A percentile compares a stretch with the other conserved stretches of the same genome.
Conservation (phyloP, 1,140 invertebrate species). For the Leptinotarsa undecemlineata region DNA sequence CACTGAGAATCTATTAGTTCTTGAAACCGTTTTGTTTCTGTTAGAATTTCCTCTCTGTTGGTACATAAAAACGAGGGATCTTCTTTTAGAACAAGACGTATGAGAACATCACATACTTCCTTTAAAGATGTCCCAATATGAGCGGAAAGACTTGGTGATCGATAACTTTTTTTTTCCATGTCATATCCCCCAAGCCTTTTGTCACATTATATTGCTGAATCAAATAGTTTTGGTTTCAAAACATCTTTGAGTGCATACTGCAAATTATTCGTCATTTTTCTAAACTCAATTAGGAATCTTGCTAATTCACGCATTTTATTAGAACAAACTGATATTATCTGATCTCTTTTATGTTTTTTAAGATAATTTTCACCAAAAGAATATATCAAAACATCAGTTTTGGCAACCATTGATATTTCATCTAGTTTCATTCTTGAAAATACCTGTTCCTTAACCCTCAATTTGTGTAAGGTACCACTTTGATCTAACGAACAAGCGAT, state of each 20-base stretch:
- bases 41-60: slow-evolving; percentile 23
- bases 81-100: slow-evolving; percentile 29
- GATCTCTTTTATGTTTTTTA: slow-evolving; percentile 42
- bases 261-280: slow-evolving; percentile 20
- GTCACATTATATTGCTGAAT: slow-evolving; percentile 12
- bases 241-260: slow-evolving; percentile 26
- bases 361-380: slow-evolving; percentile 38
- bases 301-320: slow-evolving; percentile 21
- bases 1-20: too few relatives aligned
- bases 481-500: slow-evolving; percentile 27
- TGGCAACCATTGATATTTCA: slow-evolving; percentile 34
- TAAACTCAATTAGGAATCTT: slow-evolving; percentile 32
- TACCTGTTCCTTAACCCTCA: slow-evolving; percentile 38
- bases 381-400: slow-evolving; percentile 38
- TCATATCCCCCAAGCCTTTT: slow-evolving; percentile 34
- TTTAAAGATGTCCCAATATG: slow-evolving; percentile 39
- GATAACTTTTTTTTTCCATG: slow-evolving; percentile 25
- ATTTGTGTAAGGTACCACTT: slow-evolving; percentile 28
- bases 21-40: too few relatives aligned
- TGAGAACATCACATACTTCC: slow-evolving; percentile 33
- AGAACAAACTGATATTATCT: slow-evolving; percentile 32
- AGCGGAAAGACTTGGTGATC: slow-evolving; percentile 28
- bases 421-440: slow-evolving; percentile 38
- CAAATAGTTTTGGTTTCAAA: slow-evolving; percentile 26
- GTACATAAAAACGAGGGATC: slow-evolving; percentile 18